Evolutionary conservation across 2,888 invertebrate species (phyloP).

Genomic region (Rotaria magnacalcarata): DNA sequence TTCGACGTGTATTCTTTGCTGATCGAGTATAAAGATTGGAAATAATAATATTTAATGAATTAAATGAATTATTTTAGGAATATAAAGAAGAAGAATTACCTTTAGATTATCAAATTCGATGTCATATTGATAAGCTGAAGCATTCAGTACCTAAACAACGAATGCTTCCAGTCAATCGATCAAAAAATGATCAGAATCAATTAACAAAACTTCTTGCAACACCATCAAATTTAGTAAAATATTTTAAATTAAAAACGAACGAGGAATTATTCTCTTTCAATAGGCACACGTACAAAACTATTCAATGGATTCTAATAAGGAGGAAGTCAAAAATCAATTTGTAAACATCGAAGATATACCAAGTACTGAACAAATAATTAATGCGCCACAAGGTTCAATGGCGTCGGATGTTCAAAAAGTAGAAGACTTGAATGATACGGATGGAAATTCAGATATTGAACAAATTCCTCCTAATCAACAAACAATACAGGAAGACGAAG

Average conservation of each 20-base stretch:
- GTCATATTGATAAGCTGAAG: neutral
- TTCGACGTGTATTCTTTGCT: slow-evolving; percentile 19
- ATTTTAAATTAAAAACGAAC: too few relatives aligned
- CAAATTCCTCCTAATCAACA: neutral
- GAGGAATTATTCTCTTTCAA: neutral
- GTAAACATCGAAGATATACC: neutral
- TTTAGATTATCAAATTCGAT: slow-evolving; percentile 20
- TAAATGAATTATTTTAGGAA: neutral
- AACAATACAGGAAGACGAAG: neutral
- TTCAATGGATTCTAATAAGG: neutral
- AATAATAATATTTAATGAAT: neutral
- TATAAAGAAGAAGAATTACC: slow-evolving; percentile 34
- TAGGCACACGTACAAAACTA: neutral
- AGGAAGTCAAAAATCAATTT: neutral
- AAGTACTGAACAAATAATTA: neutral
- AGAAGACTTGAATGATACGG: neutral
- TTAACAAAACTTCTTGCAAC: neutral
- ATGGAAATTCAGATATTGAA: neutral
- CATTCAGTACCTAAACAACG: neutral
- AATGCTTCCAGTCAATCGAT: neutral
- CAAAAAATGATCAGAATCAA: neutral
- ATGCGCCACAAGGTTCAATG: slow-evolving; percentile 1
- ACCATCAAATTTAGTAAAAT: neutral
- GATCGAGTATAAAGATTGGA: neutral
- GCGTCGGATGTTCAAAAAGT: slow-evolving; percentile 17